A percentile compares a stretch with the other conserved stretches of the same genome.
Conservation (phyloP, 2,797 vertebrate species). For the Hoplostethus mediterraneus region DNA sequence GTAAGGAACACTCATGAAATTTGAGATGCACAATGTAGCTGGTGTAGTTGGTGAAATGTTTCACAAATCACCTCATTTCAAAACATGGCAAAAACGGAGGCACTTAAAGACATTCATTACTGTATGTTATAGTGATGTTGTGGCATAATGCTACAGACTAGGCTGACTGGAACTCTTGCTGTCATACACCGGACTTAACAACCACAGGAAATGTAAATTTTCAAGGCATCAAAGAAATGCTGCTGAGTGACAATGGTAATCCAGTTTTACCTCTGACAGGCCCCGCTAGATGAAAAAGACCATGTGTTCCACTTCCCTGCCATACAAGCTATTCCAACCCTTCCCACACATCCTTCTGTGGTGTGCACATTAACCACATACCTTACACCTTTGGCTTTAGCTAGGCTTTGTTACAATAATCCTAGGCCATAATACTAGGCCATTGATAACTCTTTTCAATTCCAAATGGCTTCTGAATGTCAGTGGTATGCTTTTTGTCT, state of each 20-base stretch:
- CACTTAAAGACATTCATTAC: constrained; percentile 8
- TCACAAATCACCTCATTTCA: constrained; percentile 6
- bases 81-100: constrained; percentile 18
- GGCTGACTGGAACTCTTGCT: constrained; percentile 38
- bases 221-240: constrained; percentile 58
- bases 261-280: constrained; percentile 3
- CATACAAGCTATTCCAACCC: constrained; percentile 51
- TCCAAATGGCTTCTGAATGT: constrained; percentile 31
- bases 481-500: constrained; percentile 27
- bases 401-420: constrained; percentile 69
- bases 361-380: constrained; percentile 56
- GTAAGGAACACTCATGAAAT: constrained; percentile 24
- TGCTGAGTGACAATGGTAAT: constrained; percentile 26
- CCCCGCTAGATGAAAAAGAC: constrained; percentile 18
- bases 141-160: constrained; percentile 10
- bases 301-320: constrained; percentile 51
- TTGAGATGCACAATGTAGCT: background rate
- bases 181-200: constrained; percentile 31
- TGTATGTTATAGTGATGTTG: constrained; percentile 10
- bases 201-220: constrained; percentile 59
- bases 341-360: constrained; percentile 29
- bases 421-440: constrained; percentile 64
- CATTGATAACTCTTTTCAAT: constrained; percentile 37
- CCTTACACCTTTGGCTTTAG: constrained; percentile 54
- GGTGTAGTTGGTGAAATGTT: constrained; percentile 24